Evolutionary conservation across 2,797 vertebrate genomes (phyloP).

Genomic region (Syngnathus rostellatus): DNA sequence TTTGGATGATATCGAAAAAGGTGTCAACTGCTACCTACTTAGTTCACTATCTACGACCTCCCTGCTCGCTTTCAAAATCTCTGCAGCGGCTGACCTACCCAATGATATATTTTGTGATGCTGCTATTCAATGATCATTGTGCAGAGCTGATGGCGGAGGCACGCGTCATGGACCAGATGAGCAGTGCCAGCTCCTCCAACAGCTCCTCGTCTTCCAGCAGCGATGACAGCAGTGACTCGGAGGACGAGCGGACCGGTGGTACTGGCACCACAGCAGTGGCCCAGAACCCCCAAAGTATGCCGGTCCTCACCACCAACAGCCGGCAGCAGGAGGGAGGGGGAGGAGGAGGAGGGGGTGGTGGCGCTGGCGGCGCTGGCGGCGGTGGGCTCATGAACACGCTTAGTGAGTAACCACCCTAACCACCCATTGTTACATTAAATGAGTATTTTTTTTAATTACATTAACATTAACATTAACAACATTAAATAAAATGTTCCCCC

Average conservation of each 20-base stretch:
- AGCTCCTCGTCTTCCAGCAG: slow-evolving; percentile 89
- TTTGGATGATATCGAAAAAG: slow-evolving; percentile 94
- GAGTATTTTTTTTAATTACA: no score
- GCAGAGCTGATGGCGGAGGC: slow-evolving; percentile 94
- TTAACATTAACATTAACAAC: no score
- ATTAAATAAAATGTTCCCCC: no score
- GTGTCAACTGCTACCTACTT: slow-evolving; percentile 49
- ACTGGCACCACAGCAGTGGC: not conserved
- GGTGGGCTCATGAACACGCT: slow-evolving; percentile 84
- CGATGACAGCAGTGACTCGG: slow-evolving; percentile 84
- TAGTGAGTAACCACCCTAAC: slow-evolving; percentile 70
- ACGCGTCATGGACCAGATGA: slow-evolving; percentile 88
- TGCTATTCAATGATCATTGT: not conserved
- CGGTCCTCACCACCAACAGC: slow-evolving; percentile 52
- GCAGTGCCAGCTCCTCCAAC: slow-evolving; percentile 88
- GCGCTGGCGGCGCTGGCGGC: slow-evolving; percentile 23
- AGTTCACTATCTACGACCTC: no score
- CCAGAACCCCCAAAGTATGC: slow-evolving; percentile 59
- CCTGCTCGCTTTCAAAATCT: no score
- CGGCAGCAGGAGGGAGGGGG: slow-evolving; percentile 22
- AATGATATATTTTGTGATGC: no score
- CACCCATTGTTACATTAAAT: no score
- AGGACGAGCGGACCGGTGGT: slow-evolving; percentile 63
- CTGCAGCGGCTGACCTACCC: no score
- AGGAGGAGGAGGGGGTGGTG: slow-evolving; percentile 49